phyloP scores from a whole-genome alignment of 2,888 invertebrate genomes.

The Cheilosia soror region DNA sequence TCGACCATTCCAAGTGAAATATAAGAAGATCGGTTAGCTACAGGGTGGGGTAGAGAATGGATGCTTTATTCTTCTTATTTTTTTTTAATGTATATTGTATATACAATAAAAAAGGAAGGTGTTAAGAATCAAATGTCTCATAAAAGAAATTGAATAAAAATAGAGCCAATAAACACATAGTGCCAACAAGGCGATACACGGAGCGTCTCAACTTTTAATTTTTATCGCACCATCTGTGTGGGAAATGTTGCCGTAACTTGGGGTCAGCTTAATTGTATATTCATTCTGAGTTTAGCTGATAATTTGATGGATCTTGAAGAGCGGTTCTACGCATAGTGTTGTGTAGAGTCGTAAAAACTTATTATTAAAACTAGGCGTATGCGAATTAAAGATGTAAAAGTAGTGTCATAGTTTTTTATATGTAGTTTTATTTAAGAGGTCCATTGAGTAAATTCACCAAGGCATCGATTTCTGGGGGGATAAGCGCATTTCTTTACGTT shows the following conservation, averaged over 20 bases:
- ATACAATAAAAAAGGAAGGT: slow-evolving; percentile 54
- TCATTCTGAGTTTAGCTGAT: slow-evolving; percentile 11
- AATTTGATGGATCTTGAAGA: slow-evolving; percentile 36
- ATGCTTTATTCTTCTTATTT: slow-evolving; percentile 17
- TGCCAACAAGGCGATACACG: slow-evolving; percentile 20
- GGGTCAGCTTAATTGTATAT: slow-evolving; percentile 1
- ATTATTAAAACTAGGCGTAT: background rate
- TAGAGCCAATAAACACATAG: slow-evolving; percentile 24
- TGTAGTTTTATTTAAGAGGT: background rate
- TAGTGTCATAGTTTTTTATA: background rate
- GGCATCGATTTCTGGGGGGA: no score
- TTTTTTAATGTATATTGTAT: slow-evolving; percentile 16
- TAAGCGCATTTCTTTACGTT: no score
- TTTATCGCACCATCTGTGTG: slow-evolving; percentile 5
- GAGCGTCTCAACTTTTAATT: slow-evolving; percentile 28
- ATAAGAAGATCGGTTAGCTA: slow-evolving; percentile 33
- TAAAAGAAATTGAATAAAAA: slow-evolving; percentile 48
- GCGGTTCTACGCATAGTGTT: slow-evolving; percentile 1
- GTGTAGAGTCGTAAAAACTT: background rate
- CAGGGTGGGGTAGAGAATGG: slow-evolving; percentile 10
- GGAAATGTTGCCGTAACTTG: background rate
- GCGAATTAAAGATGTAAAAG: background rate
- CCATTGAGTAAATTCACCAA: background rate
- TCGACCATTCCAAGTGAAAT: slow-evolving; percentile 42
- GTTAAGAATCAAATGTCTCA: slow-evolving; percentile 69